Conservation (phyloP, 2,113 vertebrate genomes). For the Zeus faber region DNA sequence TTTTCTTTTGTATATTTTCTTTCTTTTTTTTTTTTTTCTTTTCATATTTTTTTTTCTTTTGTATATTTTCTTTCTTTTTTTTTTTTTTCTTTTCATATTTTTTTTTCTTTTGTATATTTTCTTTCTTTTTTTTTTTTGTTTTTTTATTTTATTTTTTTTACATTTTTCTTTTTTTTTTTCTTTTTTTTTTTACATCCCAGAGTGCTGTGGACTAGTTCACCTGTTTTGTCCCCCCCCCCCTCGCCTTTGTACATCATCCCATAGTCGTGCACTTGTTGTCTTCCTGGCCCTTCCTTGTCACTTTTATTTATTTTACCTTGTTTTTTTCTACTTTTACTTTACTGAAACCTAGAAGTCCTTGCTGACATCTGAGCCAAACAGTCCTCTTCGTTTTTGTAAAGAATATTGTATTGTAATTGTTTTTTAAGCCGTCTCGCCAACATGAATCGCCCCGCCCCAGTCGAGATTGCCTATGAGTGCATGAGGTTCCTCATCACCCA, state of each 20-base stretch:
- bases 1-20: constrained; percentile 76
- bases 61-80: constrained; percentile 55
- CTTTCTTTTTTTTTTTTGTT: constrained; percentile 34
- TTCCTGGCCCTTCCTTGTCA: background rate
- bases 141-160: constrained; percentile 31
- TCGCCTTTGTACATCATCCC: constrained; percentile 58
- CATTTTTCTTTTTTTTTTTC: constrained; percentile 35
- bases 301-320: constrained; percentile 57
- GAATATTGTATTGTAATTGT: constrained; percentile 80
- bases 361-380: constrained; percentile 78
- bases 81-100: constrained; percentile 23
- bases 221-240: constrained; percentile 39
- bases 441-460: constrained; percentile 99
- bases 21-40: constrained; percentile 66
- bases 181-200: constrained; percentile 60
- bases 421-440: constrained; percentile 82
- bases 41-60: constrained; percentile 26
- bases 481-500: constrained; percentile 99
- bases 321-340: constrained; percentile 36
- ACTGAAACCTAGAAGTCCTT: constrained; percentile 53
- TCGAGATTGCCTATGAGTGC: constrained; percentile 92
- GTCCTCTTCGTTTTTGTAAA: constrained; percentile 67
- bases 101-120: no score
- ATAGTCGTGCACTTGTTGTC: constrained; percentile 48
- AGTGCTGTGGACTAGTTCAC: constrained; percentile 67